Percentiles rank a stretch among this genome's conserved stretches.
phyloP scores from a whole-genome alignment of 2,797 vertebrate genomes.

The Coccyzus lansbergi region DNA sequence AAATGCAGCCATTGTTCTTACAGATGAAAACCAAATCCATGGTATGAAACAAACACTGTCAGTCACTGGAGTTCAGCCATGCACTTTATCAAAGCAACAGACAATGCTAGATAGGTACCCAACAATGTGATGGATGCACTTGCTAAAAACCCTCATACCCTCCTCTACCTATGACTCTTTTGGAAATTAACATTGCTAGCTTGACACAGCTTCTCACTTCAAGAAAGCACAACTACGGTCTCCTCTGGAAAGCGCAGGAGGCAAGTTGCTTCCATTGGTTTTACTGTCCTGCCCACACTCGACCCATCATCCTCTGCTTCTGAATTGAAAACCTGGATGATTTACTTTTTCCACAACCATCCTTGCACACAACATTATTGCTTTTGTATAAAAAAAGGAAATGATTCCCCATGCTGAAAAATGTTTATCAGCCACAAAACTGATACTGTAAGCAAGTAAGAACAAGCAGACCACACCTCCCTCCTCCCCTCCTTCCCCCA shows the following conservation, averaged over 20 bases:
- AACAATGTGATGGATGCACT: fast-evolving
- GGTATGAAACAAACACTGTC: neutral
- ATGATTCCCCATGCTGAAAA: neutral
- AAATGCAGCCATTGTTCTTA: neutral
- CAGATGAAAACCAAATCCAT: neutral
- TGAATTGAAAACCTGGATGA: neutral
- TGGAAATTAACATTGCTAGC: neutral
- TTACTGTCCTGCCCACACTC: neutral
- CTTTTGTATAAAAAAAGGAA: neutral
- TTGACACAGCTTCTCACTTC: neutral
- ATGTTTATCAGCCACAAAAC: neutral
- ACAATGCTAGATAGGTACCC: neutral
- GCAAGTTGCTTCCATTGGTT: neutral
- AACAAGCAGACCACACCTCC: neutral
- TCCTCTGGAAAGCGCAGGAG: neutral
- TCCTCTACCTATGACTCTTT: neutral
- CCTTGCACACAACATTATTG: neutral
- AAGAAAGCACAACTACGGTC: neutral
- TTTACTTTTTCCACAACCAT: neutral
- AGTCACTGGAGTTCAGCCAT: neutral
- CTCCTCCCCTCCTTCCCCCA: too few species aligned
- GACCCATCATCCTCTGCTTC: neutral
- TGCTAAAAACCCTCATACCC: neutral
- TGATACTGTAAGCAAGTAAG: neutral
- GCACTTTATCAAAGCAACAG: fast-evolving